These are phyloP conservation scores for Philereme vetulata DNA, from an alignment of 2,888 invertebrate genomes.

Conservation along the genomic window DNA sequence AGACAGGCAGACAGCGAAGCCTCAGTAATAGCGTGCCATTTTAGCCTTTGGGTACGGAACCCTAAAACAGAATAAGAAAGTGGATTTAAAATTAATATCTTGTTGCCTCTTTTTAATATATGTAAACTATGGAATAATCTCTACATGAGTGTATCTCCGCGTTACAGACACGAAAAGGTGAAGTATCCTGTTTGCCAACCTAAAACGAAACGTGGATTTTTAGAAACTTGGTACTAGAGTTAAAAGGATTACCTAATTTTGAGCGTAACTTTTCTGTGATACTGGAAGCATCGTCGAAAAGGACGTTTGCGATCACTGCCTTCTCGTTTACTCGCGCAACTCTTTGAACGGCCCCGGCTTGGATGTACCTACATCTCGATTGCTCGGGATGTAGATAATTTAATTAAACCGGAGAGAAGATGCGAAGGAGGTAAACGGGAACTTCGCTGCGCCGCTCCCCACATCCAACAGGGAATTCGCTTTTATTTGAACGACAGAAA, in stretches of 20 bases:
- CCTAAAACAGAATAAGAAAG: too few species aligned
- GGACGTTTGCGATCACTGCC: constrained; percentile 31
- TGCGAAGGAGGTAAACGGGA: constrained; percentile 59
- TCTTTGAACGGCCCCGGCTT: constrained; percentile 48
- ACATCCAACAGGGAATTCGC: constrained; percentile 43
- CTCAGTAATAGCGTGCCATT: too few species aligned
- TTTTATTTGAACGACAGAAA: constrained; percentile 51
- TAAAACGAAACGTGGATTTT: background rate
- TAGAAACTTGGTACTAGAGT: constrained; percentile 4
- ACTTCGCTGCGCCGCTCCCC: constrained; percentile 47
- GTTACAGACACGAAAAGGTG: too few species aligned
- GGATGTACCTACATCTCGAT: constrained; percentile 53
- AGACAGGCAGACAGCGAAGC: too few species aligned
- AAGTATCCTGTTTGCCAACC: too few species aligned
- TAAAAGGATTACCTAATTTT: constrained; percentile 7
- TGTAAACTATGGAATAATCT: too few species aligned
- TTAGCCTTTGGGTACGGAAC: too few species aligned
- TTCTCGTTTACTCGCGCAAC: constrained; percentile 30
- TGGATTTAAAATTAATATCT: too few species aligned
- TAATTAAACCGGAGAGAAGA: constrained; percentile 69
- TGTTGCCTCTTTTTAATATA: too few species aligned
- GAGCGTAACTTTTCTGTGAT: constrained; percentile 14
- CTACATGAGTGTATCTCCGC: too few species aligned
- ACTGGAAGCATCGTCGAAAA: constrained; percentile 31
- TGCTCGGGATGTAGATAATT: constrained; percentile 59